These are phyloP conservation scores for Acrobasis suavella DNA, from an alignment of 2,888 invertebrate genomes.

Conservation along the genomic window DNA sequence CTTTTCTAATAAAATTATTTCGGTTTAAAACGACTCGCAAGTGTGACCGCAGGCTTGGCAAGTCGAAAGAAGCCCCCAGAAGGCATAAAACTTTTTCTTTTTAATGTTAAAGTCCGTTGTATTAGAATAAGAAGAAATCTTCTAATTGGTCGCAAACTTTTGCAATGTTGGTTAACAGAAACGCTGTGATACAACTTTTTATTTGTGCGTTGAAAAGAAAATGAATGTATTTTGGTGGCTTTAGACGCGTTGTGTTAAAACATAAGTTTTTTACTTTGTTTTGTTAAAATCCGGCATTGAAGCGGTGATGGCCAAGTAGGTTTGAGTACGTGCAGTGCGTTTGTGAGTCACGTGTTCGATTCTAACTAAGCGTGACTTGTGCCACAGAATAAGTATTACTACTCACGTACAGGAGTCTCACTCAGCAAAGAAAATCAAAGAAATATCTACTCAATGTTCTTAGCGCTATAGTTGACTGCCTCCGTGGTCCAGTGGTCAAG, in stretches of 20 bases:
- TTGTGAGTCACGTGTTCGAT: no score
- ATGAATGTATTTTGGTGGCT: background rate
- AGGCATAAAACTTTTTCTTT: background rate
- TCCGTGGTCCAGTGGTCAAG: no score
- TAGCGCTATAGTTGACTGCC: no score
- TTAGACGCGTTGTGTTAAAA: background rate
- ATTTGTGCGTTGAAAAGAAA: background rate
- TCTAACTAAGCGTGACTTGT: no score
- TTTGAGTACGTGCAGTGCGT: no score
- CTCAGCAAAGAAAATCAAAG: no score
- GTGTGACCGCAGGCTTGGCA: background rate
- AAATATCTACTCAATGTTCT: no score
- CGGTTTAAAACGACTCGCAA: background rate
- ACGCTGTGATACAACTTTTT: background rate
- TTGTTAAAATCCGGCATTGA: no score
- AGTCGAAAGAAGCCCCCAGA: background rate
- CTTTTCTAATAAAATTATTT: background rate
- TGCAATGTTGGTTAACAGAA: slow-evolving; percentile 1
- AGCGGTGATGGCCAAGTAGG: no score
- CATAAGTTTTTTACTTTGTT: no score
- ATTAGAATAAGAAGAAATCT: slow-evolving; percentile 1
- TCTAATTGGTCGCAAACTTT: background rate
- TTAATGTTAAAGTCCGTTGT: background rate
- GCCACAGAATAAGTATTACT: no score
- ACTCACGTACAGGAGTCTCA: no score